Evolutionary conservation across 2,797 vertebrate genomes (phyloP), one percentile per base, ranked within the genome.

Genomic region (Tarsius wallacei): DNA sequence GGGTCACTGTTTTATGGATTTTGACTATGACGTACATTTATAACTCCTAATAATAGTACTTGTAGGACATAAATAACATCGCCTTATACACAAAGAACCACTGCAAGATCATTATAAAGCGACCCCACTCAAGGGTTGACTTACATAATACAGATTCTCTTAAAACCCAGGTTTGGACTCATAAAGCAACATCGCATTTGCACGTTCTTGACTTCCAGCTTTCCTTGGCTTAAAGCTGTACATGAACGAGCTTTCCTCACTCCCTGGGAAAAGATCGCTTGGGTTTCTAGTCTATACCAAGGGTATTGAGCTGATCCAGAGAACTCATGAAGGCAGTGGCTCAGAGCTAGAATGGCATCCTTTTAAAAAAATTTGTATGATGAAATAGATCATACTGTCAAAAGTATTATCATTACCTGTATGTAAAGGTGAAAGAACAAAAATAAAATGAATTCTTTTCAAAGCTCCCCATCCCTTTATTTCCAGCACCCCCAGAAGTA

Each of bases 11-110:
- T 88, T 74, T 36, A 59, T 13, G 64, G 17, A 55, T 33, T 91
- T 87, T 95, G 87, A 76, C 76, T 83, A 28, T 87, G 57, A 24
- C 24, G 71, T 28, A 51, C 28, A 59, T 81, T 81, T 87, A 71
- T 59, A 85, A 76, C 64, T 49, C 64, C 57, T 68, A 36, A 14
- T 68, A 36, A 14, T 14, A 59, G 22, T 55, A 11, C 81, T 28
- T 51, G 4, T 33, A 76, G 51, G 77, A 84, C 91, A 89, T 59
- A 64, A 91, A 68, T 66, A 73, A 61, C 16, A 59, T 78, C 12
- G 21, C 26, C 47, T 71, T 70, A 64, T 31, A 70, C 4, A 76
- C 36, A 49, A 70, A 87, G 59, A 51, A 63, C n/a, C 55, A 77
- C 21, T 14, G 66, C 93, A 77, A 64, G 55, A 36, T 70, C 82